Base-by-base conservation (phyloP, 2,888 invertebrate genomes). In the Panopea generosa region DNA sequence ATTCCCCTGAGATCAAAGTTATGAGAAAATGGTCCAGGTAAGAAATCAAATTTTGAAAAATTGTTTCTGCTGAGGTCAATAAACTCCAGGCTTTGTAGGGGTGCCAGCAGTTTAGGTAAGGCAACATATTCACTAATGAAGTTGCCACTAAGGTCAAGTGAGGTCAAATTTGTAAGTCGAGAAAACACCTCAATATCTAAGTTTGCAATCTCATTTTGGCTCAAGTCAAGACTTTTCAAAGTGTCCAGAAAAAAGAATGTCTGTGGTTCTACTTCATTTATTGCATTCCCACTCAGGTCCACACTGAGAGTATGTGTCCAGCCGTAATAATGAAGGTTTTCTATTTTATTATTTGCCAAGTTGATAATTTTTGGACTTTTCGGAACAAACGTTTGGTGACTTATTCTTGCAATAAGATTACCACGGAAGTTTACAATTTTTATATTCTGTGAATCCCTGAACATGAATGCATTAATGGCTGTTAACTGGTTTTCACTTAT, bases 271-370 rank as follows among this genome's bases (percentile, higher is more conserved):
- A 90, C 53, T 6, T 65, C 52, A 6, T 63, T 63, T 14, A 91
- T 83, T 6, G 27, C 49, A 78, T 91, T 91, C 45, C 82, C 66
- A 26, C 82, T 68, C 7, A 91, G 82, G 63, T 86, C 65, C 7
- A 89, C 77, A 20, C 77, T 53, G 11, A 77, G 65, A 0, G 86
- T 68, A 29, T 83, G 57, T 11, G 77, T 74, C 91, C 91, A 91
- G 24, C 89, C 89, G 40, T 77, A 84, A 78, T 86, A 80, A 22
- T 77, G 68, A 0, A 91, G 62, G n/a, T 49, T 53, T 4, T 57
- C 77, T 4, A 91, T 62, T 18, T 76, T 68, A 70, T 91, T 91
- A 38, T 83, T 61, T 0, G 91, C 90, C 26, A 91, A 73, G 62
- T 91, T 89, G 24, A 91, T 72, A 20, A 80, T 24, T 9, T 84